Conservation (phyloP, 2,888 invertebrate genomes). For the Meiosimyza platycephala region DNA sequence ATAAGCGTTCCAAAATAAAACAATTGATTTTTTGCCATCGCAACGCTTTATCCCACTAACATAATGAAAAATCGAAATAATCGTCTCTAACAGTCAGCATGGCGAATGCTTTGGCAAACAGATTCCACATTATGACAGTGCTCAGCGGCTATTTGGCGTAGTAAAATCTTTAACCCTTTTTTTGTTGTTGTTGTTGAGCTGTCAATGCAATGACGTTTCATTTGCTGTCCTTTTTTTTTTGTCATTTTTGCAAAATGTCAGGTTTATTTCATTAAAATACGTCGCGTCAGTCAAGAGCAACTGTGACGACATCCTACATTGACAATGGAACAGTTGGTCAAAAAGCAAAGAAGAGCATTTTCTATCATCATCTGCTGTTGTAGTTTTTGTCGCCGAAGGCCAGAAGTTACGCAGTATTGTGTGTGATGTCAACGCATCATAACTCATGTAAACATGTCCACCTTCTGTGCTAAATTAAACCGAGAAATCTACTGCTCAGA, state of each 20-base stretch:
- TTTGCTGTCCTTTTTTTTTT: neutral
- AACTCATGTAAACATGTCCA: conserved; percentile 8
- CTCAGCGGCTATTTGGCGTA: neutral
- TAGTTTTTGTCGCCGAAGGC: conserved; percentile 20
- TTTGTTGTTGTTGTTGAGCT: neutral
- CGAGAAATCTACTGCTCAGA: neutral
- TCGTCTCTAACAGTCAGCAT: conserved; percentile 46
- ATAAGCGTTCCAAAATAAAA: neutral
- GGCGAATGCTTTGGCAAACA: conserved; percentile 40
- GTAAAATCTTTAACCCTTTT: conserved; percentile 4
- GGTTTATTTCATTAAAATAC: neutral
- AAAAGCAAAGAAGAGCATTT: neutral
- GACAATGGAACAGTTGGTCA: too few species aligned
- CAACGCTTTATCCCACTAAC: conserved; percentile 43
- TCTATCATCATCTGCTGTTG: conserved; percentile 37
- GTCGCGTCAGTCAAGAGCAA: neutral
- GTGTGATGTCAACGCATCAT: neutral
- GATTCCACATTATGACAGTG: neutral
- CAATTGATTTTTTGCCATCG: conserved; percentile 22
- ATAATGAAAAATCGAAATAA: conserved; percentile 45
- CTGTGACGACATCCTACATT: neutral
- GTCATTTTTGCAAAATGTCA: neutral
- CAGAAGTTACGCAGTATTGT: conserved; percentile 1
- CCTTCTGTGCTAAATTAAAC: conserved; percentile 8
- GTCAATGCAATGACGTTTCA: neutral